Conservation (phyloP, 2,113 vertebrate genomes). For the Oxyruncus cristatus region DNA sequence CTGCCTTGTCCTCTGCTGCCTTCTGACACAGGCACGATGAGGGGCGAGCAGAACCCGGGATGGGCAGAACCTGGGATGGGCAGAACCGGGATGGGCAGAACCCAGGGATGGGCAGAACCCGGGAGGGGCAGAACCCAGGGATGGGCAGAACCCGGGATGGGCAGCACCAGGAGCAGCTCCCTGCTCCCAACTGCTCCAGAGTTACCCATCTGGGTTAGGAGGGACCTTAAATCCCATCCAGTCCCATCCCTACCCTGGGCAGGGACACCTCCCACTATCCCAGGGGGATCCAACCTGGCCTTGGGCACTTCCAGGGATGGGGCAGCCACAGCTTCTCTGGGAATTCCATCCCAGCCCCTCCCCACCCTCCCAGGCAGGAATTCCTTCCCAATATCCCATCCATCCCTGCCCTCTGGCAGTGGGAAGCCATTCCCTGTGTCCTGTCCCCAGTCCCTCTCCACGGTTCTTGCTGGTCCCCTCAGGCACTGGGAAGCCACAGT, state of each 20-base stretch:
- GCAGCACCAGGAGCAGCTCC: too few species aligned
- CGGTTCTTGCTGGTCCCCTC: neutral
- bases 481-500: neutral
- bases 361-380: rapidly evolving
- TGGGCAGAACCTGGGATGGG: too few species aligned
- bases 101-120: too few species aligned
- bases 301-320: neutral
- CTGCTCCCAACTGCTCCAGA: too few species aligned
- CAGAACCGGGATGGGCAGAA: too few species aligned
- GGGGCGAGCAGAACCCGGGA: too few species aligned
- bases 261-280: neutral
- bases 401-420: neutral
- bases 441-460: neutral
- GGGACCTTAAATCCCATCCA: neutral
- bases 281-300: neutral
- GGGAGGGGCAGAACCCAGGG: too few species aligned
- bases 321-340: neutral
- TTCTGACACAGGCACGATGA: too few species aligned
- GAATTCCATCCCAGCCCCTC: neutral
- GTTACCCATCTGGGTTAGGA: neutral
- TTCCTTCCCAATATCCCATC: neutral
- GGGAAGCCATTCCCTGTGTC: neutral
- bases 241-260: neutral
- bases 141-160: too few species aligned
- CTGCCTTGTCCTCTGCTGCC: too few species aligned